Percentiles rank a stretch among this genome's conserved stretches.
Conservation (phyloP, 1,140 invertebrate species). For the Drosophila truncata region DNA sequence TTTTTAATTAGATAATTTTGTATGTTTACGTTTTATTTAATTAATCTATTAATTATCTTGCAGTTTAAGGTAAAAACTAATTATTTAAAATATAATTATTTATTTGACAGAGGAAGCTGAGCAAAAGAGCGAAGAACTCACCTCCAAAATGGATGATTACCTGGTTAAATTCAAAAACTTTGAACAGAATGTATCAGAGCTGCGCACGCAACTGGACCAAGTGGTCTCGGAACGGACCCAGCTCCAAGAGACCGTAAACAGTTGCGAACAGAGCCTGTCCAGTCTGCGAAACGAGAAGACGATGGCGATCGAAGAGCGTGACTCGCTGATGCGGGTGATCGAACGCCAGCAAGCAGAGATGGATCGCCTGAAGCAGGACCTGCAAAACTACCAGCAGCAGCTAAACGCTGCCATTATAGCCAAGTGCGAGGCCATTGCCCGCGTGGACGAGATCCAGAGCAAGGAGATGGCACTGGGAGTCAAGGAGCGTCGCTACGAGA, state of each 20-base stretch:
- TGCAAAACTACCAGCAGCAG: constrained; percentile 88
- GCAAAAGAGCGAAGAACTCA: constrained; percentile 87
- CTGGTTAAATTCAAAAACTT: constrained; percentile 88
- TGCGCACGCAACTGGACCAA: constrained; percentile 88
- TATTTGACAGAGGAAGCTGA: constrained; percentile 86
- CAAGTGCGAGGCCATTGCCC: constrained; percentile 93
- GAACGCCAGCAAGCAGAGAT: constrained; percentile 90
- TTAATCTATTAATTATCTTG: too few species aligned
- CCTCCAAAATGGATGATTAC: constrained; percentile 88
- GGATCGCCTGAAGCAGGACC: constrained; percentile 88
- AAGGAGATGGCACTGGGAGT: constrained; percentile 92
- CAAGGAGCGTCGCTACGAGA: constrained; percentile 93
- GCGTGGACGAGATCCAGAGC: constrained; percentile 92
- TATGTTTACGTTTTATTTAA: too few species aligned
- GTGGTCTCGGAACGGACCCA: constrained; percentile 88
- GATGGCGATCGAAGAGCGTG: constrained; percentile 89
- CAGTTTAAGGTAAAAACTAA: background rate
- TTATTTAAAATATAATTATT: background rate
- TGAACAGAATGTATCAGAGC: constrained; percentile 88
- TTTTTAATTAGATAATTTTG: too few species aligned
- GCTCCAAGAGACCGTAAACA: constrained; percentile 87
- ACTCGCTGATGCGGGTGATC: constrained; percentile 89
- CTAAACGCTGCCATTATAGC: constrained; percentile 89
- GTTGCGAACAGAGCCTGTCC: constrained; percentile 86
- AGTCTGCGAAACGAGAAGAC: constrained; percentile 88